Base-by-base conservation (phyloP, 2,888 invertebrate species). In the Isoperla grammatica region DNA sequence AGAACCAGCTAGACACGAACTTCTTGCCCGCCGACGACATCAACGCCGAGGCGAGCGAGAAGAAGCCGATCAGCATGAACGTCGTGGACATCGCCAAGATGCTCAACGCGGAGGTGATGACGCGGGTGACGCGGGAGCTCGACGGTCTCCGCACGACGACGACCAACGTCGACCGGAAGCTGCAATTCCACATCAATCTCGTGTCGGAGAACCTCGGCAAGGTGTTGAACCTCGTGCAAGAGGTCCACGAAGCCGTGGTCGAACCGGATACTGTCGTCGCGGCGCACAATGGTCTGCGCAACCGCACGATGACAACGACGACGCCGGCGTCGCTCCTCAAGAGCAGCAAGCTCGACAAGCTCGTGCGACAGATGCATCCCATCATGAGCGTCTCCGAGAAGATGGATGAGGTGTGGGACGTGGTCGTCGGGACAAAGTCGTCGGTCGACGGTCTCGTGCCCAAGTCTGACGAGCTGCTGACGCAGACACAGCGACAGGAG, bases 341-440 rank as follows among this genome's bases (percentile, higher is more conserved):
- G 68, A 79, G 80, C 12, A 90, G 86, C 70, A 92, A 90, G 76
- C 83, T 91, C 64, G 90, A 92, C 74, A 84, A 81, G 2, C 78
- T 92, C 29, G 88, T 88, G 1, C 85, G 87, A 69, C 88, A 90
- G 75, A 90, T 91, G 71, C 84, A 86, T 65, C 91, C 92, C 0
- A 90, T 91, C 77, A 84, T 90, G 70, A 86, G 85, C 57, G 90
- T 91, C 1, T 88, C 90, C 0, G 90, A 90, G 71, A 91, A 91
- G 74, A 91, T 92, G 90, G 91, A 92, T 68, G 89, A 92, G 74
- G 90, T 92, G 2, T 92, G 91, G 91, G 87, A 90, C 71, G 90
- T 91, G 3, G 90, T 92, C 11, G 90, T 91, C 1, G 91, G 91
- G 12, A 91, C 91, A 2, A 92, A 92, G 71, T 90, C 88, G 68